Evolutionary conservation across 2,113 vertebrate species (phyloP).

Genomic region (Blennius ocellaris): DNA sequence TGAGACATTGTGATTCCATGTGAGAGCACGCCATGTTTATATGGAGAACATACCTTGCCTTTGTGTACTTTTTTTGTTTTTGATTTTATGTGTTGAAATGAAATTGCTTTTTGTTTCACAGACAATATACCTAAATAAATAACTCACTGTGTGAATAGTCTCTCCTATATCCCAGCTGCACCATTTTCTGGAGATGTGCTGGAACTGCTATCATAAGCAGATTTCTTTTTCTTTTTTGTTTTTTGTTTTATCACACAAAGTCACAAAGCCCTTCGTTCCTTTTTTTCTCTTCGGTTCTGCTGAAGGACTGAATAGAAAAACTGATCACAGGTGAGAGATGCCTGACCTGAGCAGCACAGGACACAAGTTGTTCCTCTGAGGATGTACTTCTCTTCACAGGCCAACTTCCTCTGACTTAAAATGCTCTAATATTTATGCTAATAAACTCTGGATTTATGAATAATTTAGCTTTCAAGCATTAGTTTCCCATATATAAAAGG

Average conservation of each 20-base stretch:
- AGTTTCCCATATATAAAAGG: neutral
- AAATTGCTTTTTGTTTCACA: neutral
- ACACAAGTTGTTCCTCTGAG: slow-evolving; percentile 18
- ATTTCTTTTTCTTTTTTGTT: slow-evolving; percentile 9
- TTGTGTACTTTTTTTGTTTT: too few relatives aligned
- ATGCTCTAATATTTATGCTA: neutral
- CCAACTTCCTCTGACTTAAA: neutral
- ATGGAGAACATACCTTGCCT: neutral
- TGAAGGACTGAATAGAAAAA: slow-evolving; percentile 7
- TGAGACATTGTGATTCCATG: slow-evolving; percentile 3
- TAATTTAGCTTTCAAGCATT: neutral
- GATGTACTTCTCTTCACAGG: neutral
- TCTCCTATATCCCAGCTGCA: slow-evolving; percentile 18
- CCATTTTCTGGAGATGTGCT: neutral
- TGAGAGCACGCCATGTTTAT: neutral
- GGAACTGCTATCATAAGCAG: slow-evolving; percentile 52
- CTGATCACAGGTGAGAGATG: neutral
- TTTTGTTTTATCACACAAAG: slow-evolving; percentile 1
- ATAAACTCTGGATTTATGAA: too few relatives aligned
- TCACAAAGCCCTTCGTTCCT: slow-evolving; percentile 25
- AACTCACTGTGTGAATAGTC: neutral
- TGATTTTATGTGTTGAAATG: too few relatives aligned
- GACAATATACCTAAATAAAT: neutral
- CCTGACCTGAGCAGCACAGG: slow-evolving; percentile 7
- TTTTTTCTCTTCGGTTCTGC: slow-evolving; percentile 2